phyloP scores from a whole-genome alignment of 2,113 vertebrate species.

The Tetrax tetrax region DNA sequence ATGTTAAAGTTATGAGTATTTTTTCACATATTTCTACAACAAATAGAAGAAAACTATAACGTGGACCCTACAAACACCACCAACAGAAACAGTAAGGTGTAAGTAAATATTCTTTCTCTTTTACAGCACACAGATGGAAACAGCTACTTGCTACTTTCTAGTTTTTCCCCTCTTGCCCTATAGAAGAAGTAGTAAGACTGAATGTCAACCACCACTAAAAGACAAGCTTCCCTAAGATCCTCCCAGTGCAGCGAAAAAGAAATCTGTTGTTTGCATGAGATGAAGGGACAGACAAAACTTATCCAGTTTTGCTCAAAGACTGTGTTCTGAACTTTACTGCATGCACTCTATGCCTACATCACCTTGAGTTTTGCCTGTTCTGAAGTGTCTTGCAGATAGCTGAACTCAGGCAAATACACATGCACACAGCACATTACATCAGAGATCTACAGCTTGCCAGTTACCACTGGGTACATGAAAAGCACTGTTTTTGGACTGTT shows the following conservation, averaged over 20 bases:
- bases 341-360: background rate
- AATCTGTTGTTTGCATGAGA: background rate
- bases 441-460: background rate
- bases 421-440: background rate
- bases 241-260: background rate
- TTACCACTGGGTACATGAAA: background rate
- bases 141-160: background rate
- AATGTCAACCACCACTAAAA: background rate
- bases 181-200: background rate
- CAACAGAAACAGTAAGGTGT: background rate
- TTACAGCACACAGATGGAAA: background rate
- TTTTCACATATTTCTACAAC: background rate
- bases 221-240: background rate
- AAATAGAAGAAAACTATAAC: background rate
- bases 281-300: background rate
- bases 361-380: background rate
- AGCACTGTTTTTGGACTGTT: background rate
- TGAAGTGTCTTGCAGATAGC: background rate
- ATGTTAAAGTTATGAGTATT: background rate
- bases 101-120: background rate
- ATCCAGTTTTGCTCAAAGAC: background rate
- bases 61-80: background rate
- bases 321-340: background rate
- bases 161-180: background rate
- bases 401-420: background rate